These are phyloP conservation scores for Linepithema humile DNA, from an alignment of 1,140 invertebrate genomes.

Conservation along the genomic window DNA sequence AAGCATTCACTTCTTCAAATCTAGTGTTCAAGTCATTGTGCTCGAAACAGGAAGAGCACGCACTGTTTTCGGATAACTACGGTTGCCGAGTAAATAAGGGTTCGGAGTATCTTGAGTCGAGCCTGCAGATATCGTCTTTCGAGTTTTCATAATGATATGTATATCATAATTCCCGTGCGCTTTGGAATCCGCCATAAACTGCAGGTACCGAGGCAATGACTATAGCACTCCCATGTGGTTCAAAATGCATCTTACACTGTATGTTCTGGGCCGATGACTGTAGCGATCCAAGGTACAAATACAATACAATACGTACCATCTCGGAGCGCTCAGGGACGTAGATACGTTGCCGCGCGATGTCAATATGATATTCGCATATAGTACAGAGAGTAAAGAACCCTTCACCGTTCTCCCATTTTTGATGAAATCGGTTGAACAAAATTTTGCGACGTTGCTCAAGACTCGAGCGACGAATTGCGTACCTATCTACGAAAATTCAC, in stretches of 20 bases:
- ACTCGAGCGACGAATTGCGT: not conserved
- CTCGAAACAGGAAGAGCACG: too few relatives aligned
- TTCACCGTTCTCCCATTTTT: constrained; percentile 8
- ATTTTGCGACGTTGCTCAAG: not conserved
- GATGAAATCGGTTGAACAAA: constrained; percentile 24
- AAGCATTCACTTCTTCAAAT: not conserved
- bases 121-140: not conserved
- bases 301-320: constrained; percentile 35
- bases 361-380: constrained; percentile 22
- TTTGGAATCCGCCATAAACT: constrained; percentile 24
- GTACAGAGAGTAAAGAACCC: constrained; percentile 9
- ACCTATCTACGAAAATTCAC: not conserved
- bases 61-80: too few relatives aligned
- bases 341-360: constrained; percentile 23
- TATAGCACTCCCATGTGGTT: constrained; percentile 21
- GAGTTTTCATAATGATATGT: constrained; percentile 20
- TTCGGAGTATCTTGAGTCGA: not conserved
- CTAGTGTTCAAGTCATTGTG: not conserved
- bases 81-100: not conserved
- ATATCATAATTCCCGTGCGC: constrained; percentile 25
- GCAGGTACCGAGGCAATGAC: constrained; percentile 30
- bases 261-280: constrained; percentile 18
- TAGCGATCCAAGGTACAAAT: constrained; percentile 52
- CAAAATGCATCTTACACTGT: constrained; percentile 31
- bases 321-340: constrained; percentile 23